Evolutionary conservation across 2,797 vertebrate species (phyloP).

Genomic region (Malacoctenus gilli): DNA sequence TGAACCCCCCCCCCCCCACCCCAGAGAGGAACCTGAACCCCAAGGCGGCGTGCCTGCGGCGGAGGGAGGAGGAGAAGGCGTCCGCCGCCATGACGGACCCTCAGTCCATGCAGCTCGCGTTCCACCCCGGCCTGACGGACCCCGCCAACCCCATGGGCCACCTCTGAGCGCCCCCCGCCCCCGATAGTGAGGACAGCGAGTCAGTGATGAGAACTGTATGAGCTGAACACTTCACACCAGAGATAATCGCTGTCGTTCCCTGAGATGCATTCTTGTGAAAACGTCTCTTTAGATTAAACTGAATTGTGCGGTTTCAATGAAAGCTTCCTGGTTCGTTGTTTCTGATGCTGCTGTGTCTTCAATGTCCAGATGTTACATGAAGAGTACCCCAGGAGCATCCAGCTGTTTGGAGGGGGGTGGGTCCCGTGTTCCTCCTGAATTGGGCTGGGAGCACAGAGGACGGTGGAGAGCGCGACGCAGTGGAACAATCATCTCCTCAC

Average conservation of each 20-base stretch:
- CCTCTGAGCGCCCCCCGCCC: conserved; percentile 91
- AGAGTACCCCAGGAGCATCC: conserved; percentile 78
- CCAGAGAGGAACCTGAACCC: conserved; percentile 97
- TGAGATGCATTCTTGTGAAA: neutral
- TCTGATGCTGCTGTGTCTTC: conserved; percentile 27
- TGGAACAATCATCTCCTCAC: conserved; percentile 91
- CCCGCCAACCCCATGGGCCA: conserved; percentile 89
- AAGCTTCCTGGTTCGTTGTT: neutral
- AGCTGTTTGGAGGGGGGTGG: conserved; percentile 77
- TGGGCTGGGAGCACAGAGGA: conserved; percentile 63
- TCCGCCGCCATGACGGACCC: conserved; percentile 90
- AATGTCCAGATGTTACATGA: conserved; percentile 53
- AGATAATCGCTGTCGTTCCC: neutral
- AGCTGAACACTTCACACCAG: neutral
- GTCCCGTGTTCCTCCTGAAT: conserved; percentile 64
- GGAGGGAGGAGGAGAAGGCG: conserved; percentile 95
- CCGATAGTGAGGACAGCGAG: conserved; percentile 39
- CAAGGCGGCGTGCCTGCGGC: conserved; percentile 96
- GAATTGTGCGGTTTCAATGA: no score
- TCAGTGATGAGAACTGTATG: conserved; percentile 17
- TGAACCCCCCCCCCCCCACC: no score
- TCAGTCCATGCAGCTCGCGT: conserved; percentile 87
- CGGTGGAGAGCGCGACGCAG: conserved; percentile 81
- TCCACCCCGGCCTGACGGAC: conserved; percentile 89
- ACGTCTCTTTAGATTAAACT: no score